These are phyloP conservation scores for Mechanitis mazaeus DNA, from an alignment of 2,888 invertebrate genomes.

Conservation along the genomic window DNA sequence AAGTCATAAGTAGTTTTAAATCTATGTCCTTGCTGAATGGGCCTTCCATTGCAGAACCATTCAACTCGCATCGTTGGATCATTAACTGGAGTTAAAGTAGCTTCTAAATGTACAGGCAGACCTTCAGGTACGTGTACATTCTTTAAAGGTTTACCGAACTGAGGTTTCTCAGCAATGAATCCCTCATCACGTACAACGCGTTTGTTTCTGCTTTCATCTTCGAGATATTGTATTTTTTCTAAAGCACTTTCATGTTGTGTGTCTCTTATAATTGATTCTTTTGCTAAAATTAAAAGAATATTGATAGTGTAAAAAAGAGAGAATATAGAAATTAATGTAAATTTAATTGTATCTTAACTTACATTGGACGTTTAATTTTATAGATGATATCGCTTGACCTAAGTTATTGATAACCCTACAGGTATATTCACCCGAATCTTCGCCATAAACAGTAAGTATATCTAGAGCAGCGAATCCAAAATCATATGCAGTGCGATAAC, in stretches of 20 bases:
- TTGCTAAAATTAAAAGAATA: slow-evolving; percentile 73
- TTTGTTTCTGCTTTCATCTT: slow-evolving; percentile 87
- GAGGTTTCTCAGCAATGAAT: slow-evolving; percentile 88
- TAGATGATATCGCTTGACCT: slow-evolving; percentile 89
- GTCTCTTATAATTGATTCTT: slow-evolving; percentile 89
- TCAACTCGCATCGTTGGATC: slow-evolving; percentile 99
- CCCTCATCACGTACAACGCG: slow-evolving; percentile 84
- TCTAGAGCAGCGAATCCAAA: slow-evolving; percentile 98
- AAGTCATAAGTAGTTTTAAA: slow-evolving; percentile 98
- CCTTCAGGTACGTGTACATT: slow-evolving; percentile 92
- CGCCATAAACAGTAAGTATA: slow-evolving; percentile 93
- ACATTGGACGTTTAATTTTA: slow-evolving; percentile 88
- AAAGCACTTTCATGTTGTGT: slow-evolving; percentile 95
- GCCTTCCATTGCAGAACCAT: slow-evolving; percentile 97
- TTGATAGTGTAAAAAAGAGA: background rate
- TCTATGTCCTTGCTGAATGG: slow-evolving; percentile 94
- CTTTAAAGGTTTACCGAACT: slow-evolving; percentile 91
- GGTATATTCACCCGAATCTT: slow-evolving; percentile 95
- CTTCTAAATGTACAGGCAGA: slow-evolving; percentile 92
- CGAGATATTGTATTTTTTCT: slow-evolving; percentile 94
- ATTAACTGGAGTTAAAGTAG: slow-evolving; percentile 96
- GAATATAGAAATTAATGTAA: background rate
- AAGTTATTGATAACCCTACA: slow-evolving; percentile 91
- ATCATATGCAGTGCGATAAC: slow-evolving; percentile 95
- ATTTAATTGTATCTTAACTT: slow-evolving; percentile 51